Percentiles rank a stretch among this genome's conserved stretches.
phyloP scores from a whole-genome alignment of 2,888 invertebrate species.

The Amorpha juglandis region DNA sequence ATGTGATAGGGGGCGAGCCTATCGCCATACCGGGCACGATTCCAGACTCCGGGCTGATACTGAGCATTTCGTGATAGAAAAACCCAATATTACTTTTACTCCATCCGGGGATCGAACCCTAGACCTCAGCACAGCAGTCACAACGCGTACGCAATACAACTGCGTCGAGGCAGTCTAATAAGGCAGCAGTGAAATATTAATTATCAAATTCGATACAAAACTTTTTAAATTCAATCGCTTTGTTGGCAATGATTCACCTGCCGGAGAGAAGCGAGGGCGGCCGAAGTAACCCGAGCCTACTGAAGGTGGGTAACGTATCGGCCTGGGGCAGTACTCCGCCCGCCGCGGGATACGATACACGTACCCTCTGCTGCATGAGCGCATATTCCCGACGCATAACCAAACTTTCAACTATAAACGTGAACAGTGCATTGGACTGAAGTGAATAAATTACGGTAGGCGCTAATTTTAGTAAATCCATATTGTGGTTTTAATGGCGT shows the following conservation, averaged over 20 bases:
- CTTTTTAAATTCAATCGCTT: conserved; percentile 40
- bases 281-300: conserved; percentile 51
- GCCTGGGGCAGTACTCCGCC: conserved; percentile 62
- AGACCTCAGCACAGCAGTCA: too few relatives aligned
- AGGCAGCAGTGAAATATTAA: too few relatives aligned
- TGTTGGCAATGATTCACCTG: conserved; percentile 58
- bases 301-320: conserved; percentile 48
- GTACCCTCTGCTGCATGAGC: conserved; percentile 41
- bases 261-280: conserved; percentile 55
- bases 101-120: too few relatives aligned
- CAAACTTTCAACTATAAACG: conserved; percentile 49
- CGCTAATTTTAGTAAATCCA: conserved; percentile 26
- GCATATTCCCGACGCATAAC: conserved; percentile 50
- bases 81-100: too few relatives aligned
- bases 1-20: too few relatives aligned
- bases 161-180: too few relatives aligned
- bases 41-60: too few relatives aligned
- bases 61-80: too few relatives aligned
- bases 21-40: too few relatives aligned
- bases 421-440: conserved; percentile 1
- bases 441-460: conserved; percentile 33
- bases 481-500: neutral
- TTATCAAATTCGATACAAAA: conserved; percentile 3
- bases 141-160: too few relatives aligned
- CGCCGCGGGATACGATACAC: conserved; percentile 51